A percentile compares a stretch with the other conserved stretches of the same genome.
Evolutionary conservation across 2,113 vertebrate genomes (phyloP).

Genomic region (Pleuronectes platessa): DNA sequence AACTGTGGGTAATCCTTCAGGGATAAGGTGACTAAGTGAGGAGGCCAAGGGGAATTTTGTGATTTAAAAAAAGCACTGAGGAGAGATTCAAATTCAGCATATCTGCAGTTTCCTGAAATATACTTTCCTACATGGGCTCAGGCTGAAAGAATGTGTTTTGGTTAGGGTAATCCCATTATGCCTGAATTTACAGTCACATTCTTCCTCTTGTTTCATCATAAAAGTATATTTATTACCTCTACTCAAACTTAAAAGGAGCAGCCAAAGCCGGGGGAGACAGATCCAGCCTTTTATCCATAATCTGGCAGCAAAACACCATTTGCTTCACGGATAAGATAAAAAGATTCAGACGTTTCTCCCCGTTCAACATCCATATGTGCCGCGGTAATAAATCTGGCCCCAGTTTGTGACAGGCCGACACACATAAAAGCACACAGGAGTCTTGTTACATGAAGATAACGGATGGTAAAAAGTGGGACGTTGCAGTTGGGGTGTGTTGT

Average conservation of each 20-base stretch:
- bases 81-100: neutral
- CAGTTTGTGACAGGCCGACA: slow-evolving; percentile 24
- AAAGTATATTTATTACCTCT: slow-evolving; percentile 34
- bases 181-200: neutral
- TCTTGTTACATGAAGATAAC: slow-evolving; percentile 24
- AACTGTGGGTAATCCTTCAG: slow-evolving; percentile 43
- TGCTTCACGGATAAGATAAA: slow-evolving; percentile 50
- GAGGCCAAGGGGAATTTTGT: slow-evolving; percentile 36
- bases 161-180: neutral
- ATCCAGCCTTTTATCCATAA: slow-evolving; percentile 33
- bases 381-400: slow-evolving; percentile 7
- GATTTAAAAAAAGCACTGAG: slow-evolving; percentile 47
- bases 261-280: slow-evolving; percentile 14
- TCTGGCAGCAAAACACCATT: slow-evolving; percentile 49
- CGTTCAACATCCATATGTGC: neutral
- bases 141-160: neutral
- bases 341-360: slow-evolving; percentile 15
- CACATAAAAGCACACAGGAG: neutral
- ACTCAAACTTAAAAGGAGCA: slow-evolving; percentile 19
- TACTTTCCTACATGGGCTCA: neutral
- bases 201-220: neutral
- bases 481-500: slow-evolving; percentile 53
- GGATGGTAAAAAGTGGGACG: slow-evolving; percentile 30
- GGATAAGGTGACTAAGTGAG: slow-evolving; percentile 61
- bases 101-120: slow-evolving; percentile 10